phyloP scores from a whole-genome alignment of 2,797 vertebrate genomes.

The Takifugu ocellatus region DNA sequence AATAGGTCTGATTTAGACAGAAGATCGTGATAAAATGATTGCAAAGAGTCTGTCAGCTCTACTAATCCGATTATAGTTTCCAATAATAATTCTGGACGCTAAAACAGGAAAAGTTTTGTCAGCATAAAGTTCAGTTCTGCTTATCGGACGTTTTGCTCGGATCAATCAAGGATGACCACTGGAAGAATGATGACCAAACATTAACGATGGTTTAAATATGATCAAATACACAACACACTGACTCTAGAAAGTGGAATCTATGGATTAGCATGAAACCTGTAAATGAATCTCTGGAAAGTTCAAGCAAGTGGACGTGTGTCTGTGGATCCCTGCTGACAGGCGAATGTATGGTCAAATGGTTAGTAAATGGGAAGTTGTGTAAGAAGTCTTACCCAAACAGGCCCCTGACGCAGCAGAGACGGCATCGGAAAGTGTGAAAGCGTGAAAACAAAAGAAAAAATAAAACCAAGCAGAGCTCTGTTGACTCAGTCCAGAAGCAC shows the following conservation, averaged over 20 bases:
- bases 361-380: constrained; percentile 35
- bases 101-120: too few relatives aligned
- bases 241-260: constrained; percentile 9
- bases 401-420: constrained; percentile 83
- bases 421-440: constrained; percentile 52
- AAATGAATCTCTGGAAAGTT: constrained; percentile 11
- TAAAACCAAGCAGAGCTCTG: constrained; percentile 29
- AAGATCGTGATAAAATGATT: not conserved
- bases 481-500: constrained; percentile 12
- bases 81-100: not conserved
- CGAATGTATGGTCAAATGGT: constrained; percentile 37
- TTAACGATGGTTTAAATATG: not conserved
- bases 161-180: too few relatives aligned
- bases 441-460: constrained; percentile 1
- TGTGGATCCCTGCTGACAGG: constrained; percentile 26
- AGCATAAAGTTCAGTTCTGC: not conserved
- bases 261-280: constrained; percentile 26
- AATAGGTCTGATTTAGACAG: not conserved
- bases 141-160: too few relatives aligned
- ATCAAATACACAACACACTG: constrained; percentile 4
- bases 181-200: not conserved
- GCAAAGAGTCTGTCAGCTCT: not conserved
- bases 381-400: constrained; percentile 84
- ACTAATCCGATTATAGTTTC: too few relatives aligned
- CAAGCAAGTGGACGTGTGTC: constrained; percentile 9